A percentile compares a stretch with the other conserved stretches of the same genome.
phyloP scores from a whole-genome alignment of 2,888 invertebrate genomes.

The Epinotia brunnichana region DNA sequence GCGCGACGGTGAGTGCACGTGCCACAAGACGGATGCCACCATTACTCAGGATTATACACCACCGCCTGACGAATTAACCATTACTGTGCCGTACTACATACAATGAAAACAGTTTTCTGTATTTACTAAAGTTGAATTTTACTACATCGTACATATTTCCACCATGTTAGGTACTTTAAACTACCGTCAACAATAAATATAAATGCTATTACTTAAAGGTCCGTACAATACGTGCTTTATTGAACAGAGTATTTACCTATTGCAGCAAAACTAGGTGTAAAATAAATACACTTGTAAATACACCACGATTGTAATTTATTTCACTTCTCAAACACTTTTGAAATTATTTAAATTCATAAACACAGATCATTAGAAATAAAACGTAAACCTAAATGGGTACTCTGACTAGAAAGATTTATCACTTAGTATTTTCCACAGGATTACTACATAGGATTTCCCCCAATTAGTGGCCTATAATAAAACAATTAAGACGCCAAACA shows the following conservation, averaged over 20 bases:
- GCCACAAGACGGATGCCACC: slow-evolving; percentile 64
- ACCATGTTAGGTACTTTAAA: neutral
- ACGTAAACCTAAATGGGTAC: no score
- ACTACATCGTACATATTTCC: neutral
- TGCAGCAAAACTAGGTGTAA: no score
- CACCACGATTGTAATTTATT: no score
- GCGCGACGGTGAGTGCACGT: slow-evolving; percentile 60
- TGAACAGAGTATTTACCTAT: neutral
- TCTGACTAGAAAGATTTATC: no score
- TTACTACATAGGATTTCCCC: no score
- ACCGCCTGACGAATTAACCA: slow-evolving; percentile 51
- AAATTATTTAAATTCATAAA: no score
- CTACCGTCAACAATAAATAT: neutral
- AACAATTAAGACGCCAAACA: no score
- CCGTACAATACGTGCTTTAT: neutral
- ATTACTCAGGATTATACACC: slow-evolving; percentile 71
- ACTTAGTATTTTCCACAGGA: no score
- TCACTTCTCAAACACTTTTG: no score
- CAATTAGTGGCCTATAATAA: no score
- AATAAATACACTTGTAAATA: no score
- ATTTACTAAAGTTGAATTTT: neutral
- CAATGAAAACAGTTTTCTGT: neutral
- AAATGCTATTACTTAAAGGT: neutral
- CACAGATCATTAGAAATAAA: no score
- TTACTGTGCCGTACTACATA: slow-evolving; percentile 22